A percentile compares a stretch with the other conserved stretches of the same genome.
Conservation (phyloP, 2,797 vertebrate genomes). For the Sebastes flavidus region DNA sequence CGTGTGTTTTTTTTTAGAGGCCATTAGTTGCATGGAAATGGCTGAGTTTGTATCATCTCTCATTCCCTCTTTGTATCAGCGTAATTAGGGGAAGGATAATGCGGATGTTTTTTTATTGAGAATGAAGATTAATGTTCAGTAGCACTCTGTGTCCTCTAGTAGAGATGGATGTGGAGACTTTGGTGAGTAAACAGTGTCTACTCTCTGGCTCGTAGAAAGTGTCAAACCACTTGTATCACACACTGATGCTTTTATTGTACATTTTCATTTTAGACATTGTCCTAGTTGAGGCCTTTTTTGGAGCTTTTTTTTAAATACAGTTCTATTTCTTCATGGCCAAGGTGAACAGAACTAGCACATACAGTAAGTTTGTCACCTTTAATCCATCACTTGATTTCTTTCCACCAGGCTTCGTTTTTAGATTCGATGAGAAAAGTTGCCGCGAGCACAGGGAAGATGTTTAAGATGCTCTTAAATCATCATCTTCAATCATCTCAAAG, state of each 20-base stretch:
- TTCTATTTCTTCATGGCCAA: neutral
- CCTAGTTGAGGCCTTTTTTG: neutral
- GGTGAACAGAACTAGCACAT: neutral
- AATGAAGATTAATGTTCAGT: slow-evolving; percentile 13
- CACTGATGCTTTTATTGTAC: neutral
- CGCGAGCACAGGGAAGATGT: neutral
- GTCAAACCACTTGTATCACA: neutral
- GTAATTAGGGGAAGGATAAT: slow-evolving; percentile 1
- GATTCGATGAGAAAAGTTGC: neutral
- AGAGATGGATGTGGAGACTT: neutral
- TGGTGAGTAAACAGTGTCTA: neutral
- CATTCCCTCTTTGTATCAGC: neutral
- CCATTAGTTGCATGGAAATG: neutral
- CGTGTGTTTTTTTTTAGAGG: neutral
- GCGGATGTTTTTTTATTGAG: neutral
- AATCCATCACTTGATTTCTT: neutral
- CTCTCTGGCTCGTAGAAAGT: neutral
- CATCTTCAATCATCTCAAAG: too few relatives aligned
- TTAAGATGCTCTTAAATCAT: neutral
- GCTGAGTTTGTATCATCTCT: neutral
- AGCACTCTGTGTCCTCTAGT: neutral
- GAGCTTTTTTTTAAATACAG: neutral
- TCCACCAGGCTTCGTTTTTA: neutral
- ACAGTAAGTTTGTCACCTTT: neutral
- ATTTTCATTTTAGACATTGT: neutral